Evolutionary conservation across 2,797 vertebrate genomes (phyloP).

Genomic region (Synanceia verrucosa): DNA sequence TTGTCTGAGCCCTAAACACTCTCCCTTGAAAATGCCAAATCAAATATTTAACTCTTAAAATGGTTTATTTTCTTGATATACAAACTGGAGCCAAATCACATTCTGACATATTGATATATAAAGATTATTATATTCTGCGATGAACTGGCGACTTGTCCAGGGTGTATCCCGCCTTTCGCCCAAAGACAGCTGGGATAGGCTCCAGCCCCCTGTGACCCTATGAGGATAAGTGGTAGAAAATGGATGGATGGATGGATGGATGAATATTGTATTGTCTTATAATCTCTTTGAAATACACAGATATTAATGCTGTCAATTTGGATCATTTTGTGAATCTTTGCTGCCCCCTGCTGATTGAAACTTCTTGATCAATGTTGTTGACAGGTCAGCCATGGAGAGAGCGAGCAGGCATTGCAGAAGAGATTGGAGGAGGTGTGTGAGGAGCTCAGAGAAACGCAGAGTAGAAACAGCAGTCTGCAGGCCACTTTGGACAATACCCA

Average conservation of each 20-base stretch:
- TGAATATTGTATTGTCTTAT: not conserved
- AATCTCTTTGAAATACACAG: not conserved
- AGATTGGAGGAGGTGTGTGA: slow-evolving; percentile 90
- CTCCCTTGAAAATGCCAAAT: not conserved
- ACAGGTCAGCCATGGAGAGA: slow-evolving; percentile 85
- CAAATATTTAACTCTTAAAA: not conserved
- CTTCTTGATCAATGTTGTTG: slow-evolving; percentile 7
- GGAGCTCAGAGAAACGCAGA: slow-evolving; percentile 88
- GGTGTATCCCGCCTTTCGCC: too few relatives aligned
- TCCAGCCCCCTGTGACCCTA: too few relatives aligned
- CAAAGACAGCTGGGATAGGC: too few relatives aligned
- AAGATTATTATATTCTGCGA: too few relatives aligned
- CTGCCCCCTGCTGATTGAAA: slow-evolving; percentile 60
- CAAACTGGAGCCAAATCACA: not conserved
- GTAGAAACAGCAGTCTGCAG: slow-evolving; percentile 83
- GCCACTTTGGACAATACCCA: slow-evolving; percentile 84
- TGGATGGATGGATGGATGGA: too few relatives aligned
- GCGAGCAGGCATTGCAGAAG: slow-evolving; percentile 86
- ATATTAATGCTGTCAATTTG: not conserved
- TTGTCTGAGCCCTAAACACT: not conserved
- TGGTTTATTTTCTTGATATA: not conserved
- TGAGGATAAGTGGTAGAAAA: too few relatives aligned
- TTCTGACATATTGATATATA: too few relatives aligned
- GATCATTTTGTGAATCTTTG: slow-evolving; percentile 11
- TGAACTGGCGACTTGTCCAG: too few relatives aligned